These are phyloP conservation scores for Oreonectes daqikongensis DNA, from an alignment of 2,797 vertebrate genomes.

Conservation along the genomic window DNA sequence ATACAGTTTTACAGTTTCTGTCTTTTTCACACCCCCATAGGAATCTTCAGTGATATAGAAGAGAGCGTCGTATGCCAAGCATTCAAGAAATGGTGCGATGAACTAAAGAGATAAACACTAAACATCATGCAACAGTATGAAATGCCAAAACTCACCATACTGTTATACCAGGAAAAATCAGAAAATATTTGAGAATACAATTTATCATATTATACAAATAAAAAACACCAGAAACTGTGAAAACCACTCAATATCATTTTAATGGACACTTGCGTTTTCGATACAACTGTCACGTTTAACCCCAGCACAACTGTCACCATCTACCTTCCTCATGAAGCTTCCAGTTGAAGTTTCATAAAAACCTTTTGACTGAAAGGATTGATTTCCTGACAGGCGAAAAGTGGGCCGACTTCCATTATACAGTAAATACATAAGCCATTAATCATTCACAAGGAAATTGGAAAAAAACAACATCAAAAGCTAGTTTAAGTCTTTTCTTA, in stretches of 20 bases:
- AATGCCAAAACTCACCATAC: not conserved
- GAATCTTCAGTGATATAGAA: constrained; percentile 71
- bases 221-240: constrained; percentile 19
- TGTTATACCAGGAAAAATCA: too few relatives aligned
- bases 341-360: not conserved
- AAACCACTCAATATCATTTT: constrained; percentile 50
- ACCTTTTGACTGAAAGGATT: constrained; percentile 10
- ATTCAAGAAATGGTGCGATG: constrained; percentile 70
- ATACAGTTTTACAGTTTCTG: not conserved
- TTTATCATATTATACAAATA: not conserved
- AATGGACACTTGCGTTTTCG: constrained; percentile 42
- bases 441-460: not conserved
- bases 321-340: not conserved
- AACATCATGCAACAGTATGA: not conserved
- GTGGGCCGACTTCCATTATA: not conserved
- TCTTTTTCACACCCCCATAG: constrained; percentile 58
- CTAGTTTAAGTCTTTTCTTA: constrained; percentile 6
- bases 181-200: not conserved
- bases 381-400: not conserved
- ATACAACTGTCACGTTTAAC: constrained; percentile 33
- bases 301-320: not conserved
- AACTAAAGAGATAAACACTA: constrained; percentile 58
- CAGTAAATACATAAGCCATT: not conserved
- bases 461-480: not conserved
- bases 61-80: constrained; percentile 69